These are phyloP conservation scores for Hemibagrus guttatus DNA, from an alignment of 2,797 vertebrate species.

Conservation along the genomic window DNA sequence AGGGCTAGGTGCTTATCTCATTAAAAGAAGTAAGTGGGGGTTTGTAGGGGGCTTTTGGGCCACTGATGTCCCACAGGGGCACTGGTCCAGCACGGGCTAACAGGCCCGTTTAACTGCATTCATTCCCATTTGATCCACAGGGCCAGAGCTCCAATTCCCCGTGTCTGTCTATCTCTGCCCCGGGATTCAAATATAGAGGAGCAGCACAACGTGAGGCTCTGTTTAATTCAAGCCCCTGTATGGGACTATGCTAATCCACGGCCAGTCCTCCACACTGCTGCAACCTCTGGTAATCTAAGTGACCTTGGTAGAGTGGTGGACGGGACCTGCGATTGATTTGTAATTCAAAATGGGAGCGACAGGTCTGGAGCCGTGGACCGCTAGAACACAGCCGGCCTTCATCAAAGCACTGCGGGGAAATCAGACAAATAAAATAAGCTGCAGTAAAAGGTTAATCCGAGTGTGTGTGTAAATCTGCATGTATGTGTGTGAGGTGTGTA, in stretches of 20 bases:
- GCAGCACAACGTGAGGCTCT: slow-evolving; percentile 65
- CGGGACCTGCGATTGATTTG: slow-evolving; percentile 84
- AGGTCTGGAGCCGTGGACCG: slow-evolving; percentile 65
- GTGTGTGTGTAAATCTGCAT: slow-evolving; percentile 32
- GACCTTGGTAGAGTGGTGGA: slow-evolving; percentile 82
- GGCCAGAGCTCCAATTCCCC: slow-evolving; percentile 78
- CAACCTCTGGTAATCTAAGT: slow-evolving; percentile 94
- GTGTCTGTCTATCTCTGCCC: slow-evolving; percentile 81
- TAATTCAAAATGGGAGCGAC: slow-evolving; percentile 86
- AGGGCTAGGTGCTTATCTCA: slow-evolving; percentile 91
- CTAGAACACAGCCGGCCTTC: slow-evolving; percentile 18
- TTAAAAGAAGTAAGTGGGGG: slow-evolving; percentile 85
- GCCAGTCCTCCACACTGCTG: slow-evolving; percentile 60
- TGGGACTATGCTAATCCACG: slow-evolving; percentile 90
- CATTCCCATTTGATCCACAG: slow-evolving; percentile 78
- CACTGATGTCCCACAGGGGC: slow-evolving; percentile 75
- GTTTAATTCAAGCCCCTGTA: slow-evolving; percentile 84
- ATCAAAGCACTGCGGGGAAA: slow-evolving; percentile 55
- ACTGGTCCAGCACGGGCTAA: slow-evolving; percentile 62
- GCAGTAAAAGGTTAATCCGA: slow-evolving; percentile 52
- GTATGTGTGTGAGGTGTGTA: slow-evolving; percentile 21
- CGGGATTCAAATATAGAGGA: slow-evolving; percentile 83
- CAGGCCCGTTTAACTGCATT: slow-evolving; percentile 73
- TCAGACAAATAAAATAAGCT: slow-evolving; percentile 55
- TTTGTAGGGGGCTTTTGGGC: slow-evolving; percentile 86